These are phyloP conservation scores for Lanistes nyassanus DNA, from an alignment of 1,140 invertebrate species.

Conservation along the genomic window DNA sequence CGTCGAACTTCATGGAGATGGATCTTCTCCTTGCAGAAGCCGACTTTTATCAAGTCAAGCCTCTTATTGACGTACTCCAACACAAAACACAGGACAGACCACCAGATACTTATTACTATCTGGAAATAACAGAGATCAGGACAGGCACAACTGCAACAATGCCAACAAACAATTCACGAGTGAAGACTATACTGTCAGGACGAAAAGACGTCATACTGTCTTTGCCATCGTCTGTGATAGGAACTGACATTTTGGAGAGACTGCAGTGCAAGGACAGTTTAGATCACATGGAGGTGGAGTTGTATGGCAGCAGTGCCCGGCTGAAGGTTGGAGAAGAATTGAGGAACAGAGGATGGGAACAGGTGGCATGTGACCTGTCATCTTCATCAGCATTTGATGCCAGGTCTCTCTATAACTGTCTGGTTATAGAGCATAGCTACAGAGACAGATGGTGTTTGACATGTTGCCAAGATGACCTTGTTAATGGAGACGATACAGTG, in stretches of 20 bases:
- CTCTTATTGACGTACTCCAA: slow-evolving; percentile 72
- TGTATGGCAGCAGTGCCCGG: slow-evolving; percentile 50
- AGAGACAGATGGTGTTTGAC: slow-evolving; percentile 51
- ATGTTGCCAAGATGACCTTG: not conserved
- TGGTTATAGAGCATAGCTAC: slow-evolving; percentile 59
- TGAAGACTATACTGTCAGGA: slow-evolving; percentile 59
- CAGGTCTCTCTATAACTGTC: slow-evolving; percentile 39
- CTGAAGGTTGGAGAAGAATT: slow-evolving; percentile 71
- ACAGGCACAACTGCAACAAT: slow-evolving; percentile 61
- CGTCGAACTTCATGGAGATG: slow-evolving; percentile 85
- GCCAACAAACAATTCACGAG: slow-evolving; percentile 59
- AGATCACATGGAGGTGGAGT: slow-evolving; percentile 57
- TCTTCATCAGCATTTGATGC: slow-evolving; percentile 57
- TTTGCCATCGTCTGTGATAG: slow-evolving; percentile 49
- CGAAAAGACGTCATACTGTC: slow-evolving; percentile 51
- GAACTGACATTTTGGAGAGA: slow-evolving; percentile 48
- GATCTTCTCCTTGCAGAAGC: slow-evolving; percentile 92
- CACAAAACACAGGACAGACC: slow-evolving; percentile 6
- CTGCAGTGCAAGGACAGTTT: slow-evolving; percentile 43
- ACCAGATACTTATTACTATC: slow-evolving; percentile 23
- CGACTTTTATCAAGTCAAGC: slow-evolving; percentile 88
- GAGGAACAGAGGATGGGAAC: slow-evolving; percentile 81
- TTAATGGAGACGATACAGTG: too few relatives aligned
- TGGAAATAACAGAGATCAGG: slow-evolving; percentile 60
- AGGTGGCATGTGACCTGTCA: slow-evolving; percentile 72